A percentile compares a stretch with the other conserved stretches of the same genome.
Conservation (phyloP, 2,113 vertebrate genomes). For the Eurypyga helias region DNA sequence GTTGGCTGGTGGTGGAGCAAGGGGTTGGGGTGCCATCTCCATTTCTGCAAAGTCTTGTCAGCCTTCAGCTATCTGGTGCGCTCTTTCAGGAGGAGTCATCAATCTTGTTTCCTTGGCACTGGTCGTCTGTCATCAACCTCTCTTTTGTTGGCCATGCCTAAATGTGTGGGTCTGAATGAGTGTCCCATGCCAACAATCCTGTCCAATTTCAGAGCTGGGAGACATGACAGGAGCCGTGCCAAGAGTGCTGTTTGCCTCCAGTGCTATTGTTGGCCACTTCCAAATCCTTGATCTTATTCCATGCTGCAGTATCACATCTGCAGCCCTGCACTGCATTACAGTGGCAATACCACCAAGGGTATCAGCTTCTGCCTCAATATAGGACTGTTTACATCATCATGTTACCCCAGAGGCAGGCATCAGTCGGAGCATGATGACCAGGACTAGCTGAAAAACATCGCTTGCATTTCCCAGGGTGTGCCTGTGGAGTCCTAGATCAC, state of each 20-base stretch:
- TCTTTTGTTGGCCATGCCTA: slow-evolving; percentile 14
- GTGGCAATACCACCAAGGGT: neutral
- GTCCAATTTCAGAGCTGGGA: slow-evolving; percentile 41
- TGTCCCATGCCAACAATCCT: neutral
- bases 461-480: neutral
- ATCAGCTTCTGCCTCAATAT: neutral
- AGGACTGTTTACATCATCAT: neutral
- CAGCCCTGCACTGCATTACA: neutral
- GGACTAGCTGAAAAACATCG: neutral
- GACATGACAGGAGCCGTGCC: slow-evolving; percentile 8
- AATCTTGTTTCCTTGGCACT: slow-evolving; percentile 50
- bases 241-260: neutral
- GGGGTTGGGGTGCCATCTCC: neutral
- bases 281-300: neutral
- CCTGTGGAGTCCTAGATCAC: neutral
- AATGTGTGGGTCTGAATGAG: slow-evolving; percentile 26
- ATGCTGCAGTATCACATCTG: neutral
- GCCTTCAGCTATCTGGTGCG: slow-evolving; percentile 28
- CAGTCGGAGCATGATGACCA: neutral
- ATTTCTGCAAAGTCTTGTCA: slow-evolving; percentile 29
- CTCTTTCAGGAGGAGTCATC: slow-evolving; percentile 25
- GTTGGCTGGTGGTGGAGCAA: neutral
- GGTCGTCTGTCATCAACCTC: slow-evolving; percentile 26
- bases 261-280: neutral
- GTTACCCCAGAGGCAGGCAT: neutral